phyloP scores from a whole-genome alignment of 37 sponge, comb jelly and placozoan species.

The Agelas oroides region DNA sequence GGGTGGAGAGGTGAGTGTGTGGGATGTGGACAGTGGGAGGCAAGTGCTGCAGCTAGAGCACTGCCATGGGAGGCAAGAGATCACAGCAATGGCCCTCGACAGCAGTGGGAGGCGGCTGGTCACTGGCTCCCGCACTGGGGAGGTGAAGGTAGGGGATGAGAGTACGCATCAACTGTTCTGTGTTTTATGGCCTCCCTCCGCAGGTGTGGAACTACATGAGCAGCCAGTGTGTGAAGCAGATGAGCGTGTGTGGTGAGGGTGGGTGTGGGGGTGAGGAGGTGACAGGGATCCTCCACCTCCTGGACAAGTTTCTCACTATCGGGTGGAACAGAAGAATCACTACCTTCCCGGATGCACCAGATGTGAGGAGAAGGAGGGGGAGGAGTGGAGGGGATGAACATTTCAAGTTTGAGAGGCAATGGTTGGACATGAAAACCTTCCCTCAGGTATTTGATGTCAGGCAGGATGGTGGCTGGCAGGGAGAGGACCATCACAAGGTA shows the following conservation, averaged over 20 bases:
- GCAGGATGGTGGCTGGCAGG: conserved; percentile 60
- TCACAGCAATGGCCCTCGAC: conserved; percentile 92
- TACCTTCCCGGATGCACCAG: conserved; percentile 45
- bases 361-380: conserved; percentile 30
- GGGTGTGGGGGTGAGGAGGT: conserved; percentile 56
- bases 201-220: conserved; percentile 86
- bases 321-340: conserved; percentile 91
- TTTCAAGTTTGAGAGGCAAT: background rate
- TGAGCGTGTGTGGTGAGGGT: conserved; percentile 20
- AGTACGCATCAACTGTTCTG: no score
- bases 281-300: conserved; percentile 76
- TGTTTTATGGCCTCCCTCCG: background rate
- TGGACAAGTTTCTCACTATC: conserved; percentile 83
- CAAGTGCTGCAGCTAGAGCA: conserved; percentile 62
- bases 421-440: background rate
- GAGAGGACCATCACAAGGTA: conserved; percentile 26
- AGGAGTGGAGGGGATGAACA: background rate
- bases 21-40: conserved; percentile 88
- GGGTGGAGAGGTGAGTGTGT: conserved; percentile 84
- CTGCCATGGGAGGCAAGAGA: conserved; percentile 84
- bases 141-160: conserved; percentile 74
- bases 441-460: conserved; percentile 58
- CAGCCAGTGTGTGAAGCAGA: conserved; percentile 78
- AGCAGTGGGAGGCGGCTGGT: conserved; percentile 73
- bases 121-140: conserved; percentile 90